Evolutionary conservation across 2,888 invertebrate genomes (phyloP).

Genomic region (Oasisia sp.): DNA sequence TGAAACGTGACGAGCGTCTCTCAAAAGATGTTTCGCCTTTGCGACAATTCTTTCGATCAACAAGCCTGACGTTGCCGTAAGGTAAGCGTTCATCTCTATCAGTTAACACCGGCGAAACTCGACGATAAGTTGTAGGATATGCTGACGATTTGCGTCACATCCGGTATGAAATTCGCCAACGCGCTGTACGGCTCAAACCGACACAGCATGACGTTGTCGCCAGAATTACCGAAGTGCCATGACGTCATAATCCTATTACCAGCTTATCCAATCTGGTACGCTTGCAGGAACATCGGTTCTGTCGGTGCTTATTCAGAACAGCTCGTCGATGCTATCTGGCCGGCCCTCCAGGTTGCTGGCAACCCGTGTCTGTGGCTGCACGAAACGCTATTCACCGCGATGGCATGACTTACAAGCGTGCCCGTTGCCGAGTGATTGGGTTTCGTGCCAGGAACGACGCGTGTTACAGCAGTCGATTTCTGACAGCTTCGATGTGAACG

Average conservation of each 20-base stretch:
- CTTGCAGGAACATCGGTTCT: neutral
- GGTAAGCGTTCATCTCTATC: neutral
- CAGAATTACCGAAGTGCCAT: neutral
- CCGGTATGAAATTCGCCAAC: neutral
- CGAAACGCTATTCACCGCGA: neutral
- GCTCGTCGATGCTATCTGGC: neutral
- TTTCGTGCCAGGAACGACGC: neutral
- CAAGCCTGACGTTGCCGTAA: neutral
- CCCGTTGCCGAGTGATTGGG: conserved; percentile 9
- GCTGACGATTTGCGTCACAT: neutral
- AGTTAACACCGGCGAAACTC: neutral
- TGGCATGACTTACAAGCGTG: neutral
- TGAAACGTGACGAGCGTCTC: neutral
- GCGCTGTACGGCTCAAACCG: neutral
- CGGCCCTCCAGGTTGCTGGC: neutral
- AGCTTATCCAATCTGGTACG: neutral
- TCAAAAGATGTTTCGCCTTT: neutral
- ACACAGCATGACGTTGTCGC: neutral
- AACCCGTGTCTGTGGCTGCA: neutral
- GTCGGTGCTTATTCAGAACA: neutral
- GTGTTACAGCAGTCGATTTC: neutral
- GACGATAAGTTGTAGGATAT: neutral
- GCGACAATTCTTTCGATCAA: neutral
- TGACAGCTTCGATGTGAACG: neutral
- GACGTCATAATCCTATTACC: neutral